These are phyloP conservation scores for Catocala sponsa DNA, from an alignment of 2,888 invertebrate species.

Conservation along the genomic window DNA sequence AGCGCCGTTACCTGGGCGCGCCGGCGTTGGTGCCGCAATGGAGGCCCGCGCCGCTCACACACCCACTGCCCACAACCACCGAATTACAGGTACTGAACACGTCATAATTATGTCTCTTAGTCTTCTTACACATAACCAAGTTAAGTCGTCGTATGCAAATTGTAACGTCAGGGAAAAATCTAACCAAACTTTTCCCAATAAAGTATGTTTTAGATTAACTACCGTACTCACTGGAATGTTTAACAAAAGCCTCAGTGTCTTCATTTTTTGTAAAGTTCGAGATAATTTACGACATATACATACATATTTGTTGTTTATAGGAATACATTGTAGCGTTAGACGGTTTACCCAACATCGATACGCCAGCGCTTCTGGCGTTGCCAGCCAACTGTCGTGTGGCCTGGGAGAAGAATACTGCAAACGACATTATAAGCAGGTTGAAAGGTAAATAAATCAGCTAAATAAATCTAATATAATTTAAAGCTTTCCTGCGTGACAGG, in stretches of 20 bases:
- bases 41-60: constrained; percentile 47
- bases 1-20: constrained; percentile 40
- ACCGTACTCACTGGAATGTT: no score
- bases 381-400: constrained; percentile 96
- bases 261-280: no score
- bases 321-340: constrained; percentile 91
- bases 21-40: constrained; percentile 65
- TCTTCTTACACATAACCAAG: no score
- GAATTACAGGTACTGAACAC: constrained; percentile 55
- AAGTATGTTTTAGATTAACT: no score
- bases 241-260: no score
- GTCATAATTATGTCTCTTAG: no score
- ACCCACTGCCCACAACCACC: constrained; percentile 55
- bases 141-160: no score
- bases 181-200: no score
- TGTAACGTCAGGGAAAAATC: no score
- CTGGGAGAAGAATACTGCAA: constrained; percentile 92
- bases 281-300: background rate
- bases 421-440: constrained; percentile 84
- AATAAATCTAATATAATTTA: background rate
- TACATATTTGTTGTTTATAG: constrained; percentile 65
- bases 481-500: no score
- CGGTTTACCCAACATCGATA: constrained; percentile 91
- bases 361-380: constrained; percentile 93
- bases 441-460: constrained; percentile 49